Base-by-base conservation (phyloP, 2,888 invertebrate genomes). In the Lissocephala sabroskyi region DNA sequence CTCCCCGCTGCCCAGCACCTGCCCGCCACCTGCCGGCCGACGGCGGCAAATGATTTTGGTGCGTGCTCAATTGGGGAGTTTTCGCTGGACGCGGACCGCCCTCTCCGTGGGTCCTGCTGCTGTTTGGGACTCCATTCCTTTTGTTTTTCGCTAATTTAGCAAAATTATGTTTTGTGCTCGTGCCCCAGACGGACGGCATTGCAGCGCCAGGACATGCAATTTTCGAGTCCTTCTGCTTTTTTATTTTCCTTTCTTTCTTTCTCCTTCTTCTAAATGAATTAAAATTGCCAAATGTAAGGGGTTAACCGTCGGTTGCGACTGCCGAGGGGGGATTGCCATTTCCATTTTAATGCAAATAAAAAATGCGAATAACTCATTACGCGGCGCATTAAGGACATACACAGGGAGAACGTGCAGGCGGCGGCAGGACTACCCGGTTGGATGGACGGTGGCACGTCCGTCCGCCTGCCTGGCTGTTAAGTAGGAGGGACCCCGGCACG, bases 51-150 rank as follows among this genome's bases (percentile, higher is more conserved):
- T 61, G 70, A 74, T 65, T 77, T 66, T 64, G 58, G 80, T 79
- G 80, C 78, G 79, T 78, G 78, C 79, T 78, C 78, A 79, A 79
- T 78, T 79, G 78, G 80, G 79, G 78, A 79, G 77, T 79, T 74
- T 74, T 62, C 36, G 16, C 32, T 44, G 30, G 43, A 30, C 46
- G 16, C 10, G 9, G 10, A n/a, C 53, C 52, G 59, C 45, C 64
- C 30, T 7, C n/a, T 30, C n/a, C 30, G 7, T 41, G 16, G 7
- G 23, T 7, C 4, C 4, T 23, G 23, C 4, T 23, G n/a, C n/a
- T n/a, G n/a, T n/a, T n/a, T 32, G 13, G 11, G 11, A 13, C 30
- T 35, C 14, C n/a, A 59, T 64, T 71, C 64, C 77, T 77, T 74
- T 78, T 78, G 68, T 78, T 76, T 78, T 78, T 70, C 66, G 73